phyloP scores from a whole-genome alignment of 2,113 vertebrate genomes.

The Anarrhichthys ocellatus region DNA sequence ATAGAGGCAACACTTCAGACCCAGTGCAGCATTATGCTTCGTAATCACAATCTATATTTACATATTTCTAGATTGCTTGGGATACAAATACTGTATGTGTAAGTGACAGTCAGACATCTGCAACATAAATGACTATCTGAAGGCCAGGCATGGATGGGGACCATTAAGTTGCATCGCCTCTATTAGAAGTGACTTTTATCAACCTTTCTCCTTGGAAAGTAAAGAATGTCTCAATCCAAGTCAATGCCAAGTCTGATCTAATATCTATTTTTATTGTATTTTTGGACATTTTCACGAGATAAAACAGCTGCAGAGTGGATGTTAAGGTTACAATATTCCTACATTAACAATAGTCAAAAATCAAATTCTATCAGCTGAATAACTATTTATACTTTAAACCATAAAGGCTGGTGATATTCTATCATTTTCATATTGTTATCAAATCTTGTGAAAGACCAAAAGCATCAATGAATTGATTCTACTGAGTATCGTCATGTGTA shows the following conservation, averaged over 20 bases:
- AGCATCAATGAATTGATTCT: too few relatives aligned
- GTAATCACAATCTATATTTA: neutral
- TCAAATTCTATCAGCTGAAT: too few relatives aligned
- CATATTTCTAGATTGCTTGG: neutral
- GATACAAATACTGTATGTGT: too few relatives aligned
- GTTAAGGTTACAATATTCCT: too few relatives aligned
- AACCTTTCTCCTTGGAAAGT: neutral
- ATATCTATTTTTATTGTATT: neutral
- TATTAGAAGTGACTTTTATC: neutral
- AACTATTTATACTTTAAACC: too few relatives aligned
- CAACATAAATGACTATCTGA: neutral
- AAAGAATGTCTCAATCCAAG: neutral
- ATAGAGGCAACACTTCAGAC: neutral
- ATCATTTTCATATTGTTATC: neutral
- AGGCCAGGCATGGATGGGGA: neutral
- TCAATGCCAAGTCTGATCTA: too few relatives aligned
- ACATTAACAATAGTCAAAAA: too few relatives aligned
- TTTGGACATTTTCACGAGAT: neutral
- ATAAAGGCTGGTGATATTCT: too few relatives aligned
- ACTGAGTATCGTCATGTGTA: too few relatives aligned
- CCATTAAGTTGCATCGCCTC: too few relatives aligned
- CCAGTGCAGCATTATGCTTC: neutral
- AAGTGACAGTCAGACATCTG: neutral
- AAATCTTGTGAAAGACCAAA: too few relatives aligned
- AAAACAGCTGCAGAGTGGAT: neutral